Evolutionary conservation across 2,888 invertebrate genomes (phyloP), one percentile per base, ranked within the genome.

Genomic region (Schrankia costaestrigalis): DNA sequence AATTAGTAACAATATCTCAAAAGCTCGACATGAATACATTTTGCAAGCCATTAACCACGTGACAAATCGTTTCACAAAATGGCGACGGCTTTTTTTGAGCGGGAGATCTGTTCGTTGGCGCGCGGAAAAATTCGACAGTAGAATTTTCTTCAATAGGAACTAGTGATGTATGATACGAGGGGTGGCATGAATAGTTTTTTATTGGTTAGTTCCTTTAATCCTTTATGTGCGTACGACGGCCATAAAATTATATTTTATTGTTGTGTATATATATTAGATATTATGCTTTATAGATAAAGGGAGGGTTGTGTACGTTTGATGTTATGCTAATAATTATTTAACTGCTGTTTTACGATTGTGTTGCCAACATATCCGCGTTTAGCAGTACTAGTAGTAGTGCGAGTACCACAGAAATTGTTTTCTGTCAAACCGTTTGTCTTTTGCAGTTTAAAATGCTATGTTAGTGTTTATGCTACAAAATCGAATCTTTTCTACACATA

Each of bases 41-140:
- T 90, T 78, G 84, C 89, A 85, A 83, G 71, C 90, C 90, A 90
- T 91, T 90, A 90, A 85, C 72, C 84, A 65, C 53, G 77, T 90
- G 90, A 90, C 85, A 89, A 89, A 91, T 89, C 71, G 81, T 67
- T 59, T 59, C 31, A 61, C 83, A 84, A 85, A 79, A 85, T 85
- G 85, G 84, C 83, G 63, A 72, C 55, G 51, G 39, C 44, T 74
- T 76, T 81, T n/a, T 80, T 75, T 63, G 74, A 41, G 83, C 78
- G 83, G 82, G 77, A 83, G 80, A 80, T 62, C 64, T 69, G 51
- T 63, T 70, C n/a, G 71, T 72, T 63, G 61, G 56, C 56, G 57
- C 51, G 52, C 56, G 67, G 71, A 73, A 77, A 79, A 78, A 71
- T 73, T 78, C 64, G 71, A 71, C 63, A 64, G 51, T 53, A 58